Evolutionary conservation across 2,888 invertebrate species (phyloP), one percentile per base, ranked within the genome.

Genomic region (Clunio marinus): DNA sequence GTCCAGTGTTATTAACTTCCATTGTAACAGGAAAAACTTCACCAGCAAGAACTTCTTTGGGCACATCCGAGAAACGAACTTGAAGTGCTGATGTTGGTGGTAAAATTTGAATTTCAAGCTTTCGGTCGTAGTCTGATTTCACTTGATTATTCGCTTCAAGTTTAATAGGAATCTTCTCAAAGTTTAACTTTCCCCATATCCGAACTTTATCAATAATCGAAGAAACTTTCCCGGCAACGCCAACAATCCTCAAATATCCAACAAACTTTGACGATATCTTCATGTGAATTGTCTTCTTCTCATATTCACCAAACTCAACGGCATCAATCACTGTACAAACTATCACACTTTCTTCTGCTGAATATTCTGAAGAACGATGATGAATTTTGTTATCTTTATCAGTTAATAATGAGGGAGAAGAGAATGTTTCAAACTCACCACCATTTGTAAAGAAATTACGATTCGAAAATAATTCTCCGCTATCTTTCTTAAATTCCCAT

Each of bases 21-120:
- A 89, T 80, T 41, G 81, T 80, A 17, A 88, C 81, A 59, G 82
- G 83, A 72, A 87, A 83, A 62, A 91, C 81, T 78, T 91, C 88
- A 1, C 89, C 88, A 70, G 86, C 84, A 8, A 90, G 76, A 75
- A 90, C 80, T 70, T 86, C 84, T n/a, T 79, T 77, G 20, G 86
- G 84, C 66, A 88, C 81, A 71, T 84, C 82, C 41, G 83, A 82
- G 73, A 89, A 88, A 46, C 82, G 82, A 1, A 88, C 84, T 83
- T 91, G 88, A 74, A 96, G 80, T 74, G 89, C 88, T 0, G 96
- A 93, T 70, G 93, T 88, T 71, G 87, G 84, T 13, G 90, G 87
- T 57, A 89, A 85, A 63, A 96, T 84, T 71, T 84, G 84, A 69
- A 94, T 86, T 71, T 87, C 83, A 66, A 96, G 81, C 71, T 90